Conservation (phyloP, 2,888 invertebrate genomes). For the Andrena bicolor region DNA sequence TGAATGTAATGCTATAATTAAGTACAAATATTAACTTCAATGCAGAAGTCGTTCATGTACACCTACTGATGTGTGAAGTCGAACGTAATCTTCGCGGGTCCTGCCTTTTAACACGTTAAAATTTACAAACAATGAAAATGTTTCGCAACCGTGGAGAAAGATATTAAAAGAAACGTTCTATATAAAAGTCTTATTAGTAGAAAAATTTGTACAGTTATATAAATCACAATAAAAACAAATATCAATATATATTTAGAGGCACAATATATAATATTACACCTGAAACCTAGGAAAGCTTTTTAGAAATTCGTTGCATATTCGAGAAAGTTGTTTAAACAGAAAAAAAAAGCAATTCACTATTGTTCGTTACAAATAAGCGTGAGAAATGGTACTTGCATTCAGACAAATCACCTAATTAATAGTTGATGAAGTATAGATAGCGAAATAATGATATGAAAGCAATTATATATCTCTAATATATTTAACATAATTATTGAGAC, state of each 20-base stretch:
- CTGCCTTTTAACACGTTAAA: slow-evolving; percentile 51
- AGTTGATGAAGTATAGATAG: slow-evolving; percentile 37
- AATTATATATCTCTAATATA: slow-evolving; percentile 42
- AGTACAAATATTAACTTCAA: slow-evolving; percentile 47
- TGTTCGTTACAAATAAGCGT: slow-evolving; percentile 32
- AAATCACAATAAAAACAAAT: slow-evolving; percentile 60
- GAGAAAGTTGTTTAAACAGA: slow-evolving; percentile 16
- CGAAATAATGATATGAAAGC: slow-evolving; percentile 48
- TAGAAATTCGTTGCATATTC: slow-evolving; percentile 34
- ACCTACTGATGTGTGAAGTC: slow-evolving; percentile 14
- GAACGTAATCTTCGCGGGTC: slow-evolving; percentile 47
- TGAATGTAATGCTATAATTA: slow-evolving; percentile 40
- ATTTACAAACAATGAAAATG: slow-evolving; percentile 34
- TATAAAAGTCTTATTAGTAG: slow-evolving; percentile 60
- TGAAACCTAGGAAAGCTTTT: slow-evolving; percentile 43
- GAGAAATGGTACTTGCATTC: slow-evolving; percentile 29
- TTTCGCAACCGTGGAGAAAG: slow-evolving; percentile 23
- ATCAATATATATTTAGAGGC: slow-evolving; percentile 49
- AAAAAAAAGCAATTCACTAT: slow-evolving; percentile 23
- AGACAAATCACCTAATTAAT: slow-evolving; percentile 46
- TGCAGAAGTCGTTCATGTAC: slow-evolving; percentile 14
- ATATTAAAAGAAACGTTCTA: slow-evolving; percentile 44
- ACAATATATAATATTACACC: slow-evolving; percentile 61
- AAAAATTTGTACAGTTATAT: slow-evolving; percentile 60
- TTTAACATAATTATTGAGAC: slow-evolving; percentile 45